Conservation (phyloP, 2,888 invertebrate species). For the Hesperia comma region DNA sequence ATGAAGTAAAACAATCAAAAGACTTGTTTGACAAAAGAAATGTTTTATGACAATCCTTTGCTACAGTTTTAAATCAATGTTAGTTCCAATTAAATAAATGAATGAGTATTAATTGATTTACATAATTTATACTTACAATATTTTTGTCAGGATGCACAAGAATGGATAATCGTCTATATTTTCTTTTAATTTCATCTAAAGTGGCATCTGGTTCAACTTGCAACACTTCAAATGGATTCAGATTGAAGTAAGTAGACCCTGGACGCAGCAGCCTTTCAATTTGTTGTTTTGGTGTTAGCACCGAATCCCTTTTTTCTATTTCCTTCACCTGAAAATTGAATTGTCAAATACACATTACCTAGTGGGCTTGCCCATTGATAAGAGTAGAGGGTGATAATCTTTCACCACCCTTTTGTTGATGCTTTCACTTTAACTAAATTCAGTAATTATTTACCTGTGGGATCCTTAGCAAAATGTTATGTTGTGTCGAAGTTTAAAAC, state of each 20-base stretch:
- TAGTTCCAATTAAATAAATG: too few species aligned
- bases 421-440: too few species aligned
- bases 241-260: conserved; percentile 99
- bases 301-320: conserved; percentile 98
- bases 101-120: conserved; percentile 1
- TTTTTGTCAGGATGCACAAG: conserved; percentile 99
- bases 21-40: too few species aligned
- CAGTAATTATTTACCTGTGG: too few species aligned
- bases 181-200: conserved; percentile 97
- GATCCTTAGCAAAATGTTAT: too few species aligned
- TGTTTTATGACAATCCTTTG: too few species aligned
- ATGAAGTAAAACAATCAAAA: too few species aligned
- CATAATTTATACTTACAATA: conserved; percentile 67
- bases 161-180: conserved; percentile 97
- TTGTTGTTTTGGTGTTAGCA: conserved; percentile 98
- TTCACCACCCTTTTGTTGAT: not conserved
- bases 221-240: conserved; percentile 97
- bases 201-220: conserved; percentile 95
- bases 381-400: too few species aligned
- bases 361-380: too few species aligned
- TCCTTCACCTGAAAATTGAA: conserved; percentile 94
- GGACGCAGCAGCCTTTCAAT: conserved; percentile 97
- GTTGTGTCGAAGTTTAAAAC: too few species aligned
- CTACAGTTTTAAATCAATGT: too few species aligned
- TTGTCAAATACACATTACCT: not conserved